Evolutionary conservation across 2,113 vertebrate genomes (phyloP), one percentile per base, ranked within the genome.

Genomic region (Pyrgilauda ruficollis): DNA sequence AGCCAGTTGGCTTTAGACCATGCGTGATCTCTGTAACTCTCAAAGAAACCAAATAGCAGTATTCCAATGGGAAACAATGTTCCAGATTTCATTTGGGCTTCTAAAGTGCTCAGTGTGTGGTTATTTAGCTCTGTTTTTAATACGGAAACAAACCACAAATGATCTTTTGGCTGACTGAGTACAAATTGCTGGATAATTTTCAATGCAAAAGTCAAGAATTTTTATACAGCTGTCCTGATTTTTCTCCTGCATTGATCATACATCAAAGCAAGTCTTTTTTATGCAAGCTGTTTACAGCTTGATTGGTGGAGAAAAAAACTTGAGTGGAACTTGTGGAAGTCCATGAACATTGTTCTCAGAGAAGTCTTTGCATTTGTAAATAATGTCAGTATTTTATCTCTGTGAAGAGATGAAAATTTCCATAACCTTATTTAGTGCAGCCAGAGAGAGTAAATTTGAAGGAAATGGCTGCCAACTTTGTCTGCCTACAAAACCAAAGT

Each of bases 81-180:
- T 95, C 84, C 81, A 93, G 70, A 84, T 84, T 74, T 89, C 56
- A 56, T 70, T 73, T 76, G 30, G 24, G 35, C 62, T 44, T 72
- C 16, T 63, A 75, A 89, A 4, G 78, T 47, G 4, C 55, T 89
- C 81, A 31, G 27, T 46, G 16, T 78, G 55, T 87, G 67, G 50
- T 92, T 94, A n/a, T 86, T 87, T 75, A 78, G 15, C 61, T 75
- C 35, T 55, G 18, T 41, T 84, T 91, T 93, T 91, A 87, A 78
- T 44, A 72, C 4, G 76, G 66, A 72, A 89, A 82, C 27, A 87
- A 89, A 49, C 47, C 35, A 68, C 33, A 89, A 52, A 68, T 82
- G 39, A 31, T 56, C 75, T 94, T 68, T 84, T 82, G 84, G 64
- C 78, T 52, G n/a, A 67, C 46, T 78, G 39, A 68, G 11, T 95